Evolutionary conservation across 2,797 vertebrate genomes (phyloP), one percentile per base, ranked within the genome.

Genomic region (Antennarius maculatus): DNA sequence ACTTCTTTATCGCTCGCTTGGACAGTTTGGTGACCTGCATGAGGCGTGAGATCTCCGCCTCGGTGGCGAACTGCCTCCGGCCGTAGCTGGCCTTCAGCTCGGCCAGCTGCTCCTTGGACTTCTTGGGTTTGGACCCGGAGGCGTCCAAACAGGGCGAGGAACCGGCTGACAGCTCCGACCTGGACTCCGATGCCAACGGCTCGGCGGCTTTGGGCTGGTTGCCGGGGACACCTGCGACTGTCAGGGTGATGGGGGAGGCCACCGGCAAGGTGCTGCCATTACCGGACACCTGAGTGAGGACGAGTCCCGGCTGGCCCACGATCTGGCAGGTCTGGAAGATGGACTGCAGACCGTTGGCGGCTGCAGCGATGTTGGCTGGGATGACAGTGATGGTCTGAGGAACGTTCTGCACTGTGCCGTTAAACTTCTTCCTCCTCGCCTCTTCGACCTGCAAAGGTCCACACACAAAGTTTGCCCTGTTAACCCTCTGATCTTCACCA

Each of bases 271-370:
- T 80, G 63, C 94, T 91, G 9, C 94, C 79, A 8, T 53, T 77
- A 16, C 94, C 92, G 2, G 94, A 88, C 16, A 98, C 94, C 85
- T 98, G 97, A 1, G 97, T 95, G 55, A 99, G 94, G 47, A 99
- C 95, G 7, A 99, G 94, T 27, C 97, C 95, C 0, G 97, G 94
- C 82, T 97, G 97, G 17, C 97, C 97, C 1, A 99, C 95, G 42
- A 99, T 97, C 92, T 98, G 97, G 85, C 97, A 99, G 0, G 97
- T 97, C 91, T 99, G 97, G 84, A 99, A 94, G 82, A 99, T 97
- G 37, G 97, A 97, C 86, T 96, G 96, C 41, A 99, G 90, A 17
- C 97, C 96, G 51, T 97, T 98, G 68, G 93, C 88, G 16, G 94
- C 82, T 0, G 97, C 83, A 0, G 97, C 96, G 49, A 98, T 92